phyloP scores from a whole-genome alignment of 2,113 vertebrate species.

The Sigmodon hispidus region DNA sequence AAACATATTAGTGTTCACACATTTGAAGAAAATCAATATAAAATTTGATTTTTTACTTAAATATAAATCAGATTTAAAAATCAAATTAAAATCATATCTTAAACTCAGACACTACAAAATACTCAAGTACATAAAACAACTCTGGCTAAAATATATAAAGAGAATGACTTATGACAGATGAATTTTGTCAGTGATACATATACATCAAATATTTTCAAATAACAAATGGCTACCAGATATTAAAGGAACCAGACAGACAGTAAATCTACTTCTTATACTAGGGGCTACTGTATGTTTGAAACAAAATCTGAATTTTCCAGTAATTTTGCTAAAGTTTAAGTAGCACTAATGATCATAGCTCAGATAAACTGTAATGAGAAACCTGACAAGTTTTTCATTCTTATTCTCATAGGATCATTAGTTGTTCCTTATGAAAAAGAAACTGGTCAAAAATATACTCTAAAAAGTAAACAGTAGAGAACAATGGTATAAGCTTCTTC shows the following conservation, averaged over 20 bases:
- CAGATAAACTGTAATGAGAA: constrained; percentile 28
- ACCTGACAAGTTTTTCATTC: constrained; percentile 35
- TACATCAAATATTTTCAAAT: constrained; percentile 21
- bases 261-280: background rate
- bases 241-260: background rate
- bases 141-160: constrained; percentile 14
- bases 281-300: constrained; percentile 26
- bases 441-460: constrained; percentile 27
- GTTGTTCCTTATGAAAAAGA: background rate
- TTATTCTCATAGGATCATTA: constrained; percentile 17
- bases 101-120: constrained; percentile 30
- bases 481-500: background rate
- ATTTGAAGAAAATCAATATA: constrained; percentile 20
- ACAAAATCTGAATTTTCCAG: constrained; percentile 44
- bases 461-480: constrained; percentile 4
- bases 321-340: constrained; percentile 40
- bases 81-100: constrained; percentile 50
- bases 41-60: constrained; percentile 55
- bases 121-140: constrained; percentile 36
- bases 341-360: background rate
- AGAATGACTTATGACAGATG: background rate
- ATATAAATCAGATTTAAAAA: constrained; percentile 41
- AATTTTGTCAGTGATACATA: background rate
- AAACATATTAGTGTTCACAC: constrained; percentile 39
- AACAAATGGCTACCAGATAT: background rate